phyloP scores from a whole-genome alignment of 2,888 invertebrate genomes.

The Lutraria lutraria region DNA sequence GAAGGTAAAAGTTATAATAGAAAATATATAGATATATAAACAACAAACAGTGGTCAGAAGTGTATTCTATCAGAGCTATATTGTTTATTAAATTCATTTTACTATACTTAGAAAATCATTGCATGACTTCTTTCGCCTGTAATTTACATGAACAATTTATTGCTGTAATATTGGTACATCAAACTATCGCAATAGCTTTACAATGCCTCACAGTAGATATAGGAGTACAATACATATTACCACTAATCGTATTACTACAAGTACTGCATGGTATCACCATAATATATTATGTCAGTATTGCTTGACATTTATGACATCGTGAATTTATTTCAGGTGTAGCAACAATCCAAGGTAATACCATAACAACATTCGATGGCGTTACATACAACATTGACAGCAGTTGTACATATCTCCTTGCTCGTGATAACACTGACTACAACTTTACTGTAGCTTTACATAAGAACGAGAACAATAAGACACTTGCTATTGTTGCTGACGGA shows the following conservation, averaged over 20 bases:
- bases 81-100: neutral
- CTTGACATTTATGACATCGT: neutral
- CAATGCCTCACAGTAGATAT: neutral
- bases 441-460: constrained; percentile 92
- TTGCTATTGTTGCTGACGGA: constrained; percentile 70
- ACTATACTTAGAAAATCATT: too few species aligned
- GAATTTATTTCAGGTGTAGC: constrained; percentile 90
- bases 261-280: neutral
- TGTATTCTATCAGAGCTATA: too few species aligned
- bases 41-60: too few species aligned
- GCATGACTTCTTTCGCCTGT: too few species aligned
- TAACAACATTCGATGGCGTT: constrained; percentile 94
- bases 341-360: constrained; percentile 92
- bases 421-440: constrained; percentile 93
- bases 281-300: too few species aligned
- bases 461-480: constrained; percentile 87
- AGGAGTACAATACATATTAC: too few species aligned
- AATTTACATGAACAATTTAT: neutral
- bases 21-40: neutral
- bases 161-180: neutral
- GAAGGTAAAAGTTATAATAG: constrained; percentile 89
- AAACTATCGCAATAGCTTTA: neutral
- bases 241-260: neutral
- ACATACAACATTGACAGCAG: constrained; percentile 91
- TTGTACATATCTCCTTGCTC: constrained; percentile 93